These are phyloP conservation scores for Axea sp. DNA, from an alignment of 2,888 invertebrate species.

Conservation along the genomic window DNA sequence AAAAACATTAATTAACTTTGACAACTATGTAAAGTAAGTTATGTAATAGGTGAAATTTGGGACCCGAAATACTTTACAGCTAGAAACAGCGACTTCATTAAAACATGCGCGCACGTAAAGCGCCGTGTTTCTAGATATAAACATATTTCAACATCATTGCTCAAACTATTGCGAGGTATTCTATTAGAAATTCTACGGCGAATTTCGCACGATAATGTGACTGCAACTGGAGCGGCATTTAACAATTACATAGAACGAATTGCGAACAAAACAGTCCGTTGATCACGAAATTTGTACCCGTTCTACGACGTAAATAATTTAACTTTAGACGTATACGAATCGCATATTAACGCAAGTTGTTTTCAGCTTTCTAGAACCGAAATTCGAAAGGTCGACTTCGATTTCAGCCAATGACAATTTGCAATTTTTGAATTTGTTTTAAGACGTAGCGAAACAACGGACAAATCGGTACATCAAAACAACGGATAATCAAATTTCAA, in stretches of 20 bases:
- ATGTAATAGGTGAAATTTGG: constrained; percentile 50
- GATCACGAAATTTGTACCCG: constrained; percentile 40
- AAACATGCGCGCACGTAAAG: constrained; percentile 2
- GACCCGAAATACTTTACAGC: constrained; percentile 51
- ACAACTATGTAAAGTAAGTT: constrained; percentile 46
- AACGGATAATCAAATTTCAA: constrained; percentile 18
- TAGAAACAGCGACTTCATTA: constrained; percentile 29
- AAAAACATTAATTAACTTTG: constrained; percentile 32
- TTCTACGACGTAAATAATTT: constrained; percentile 15
- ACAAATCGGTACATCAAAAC: constrained; percentile 1
- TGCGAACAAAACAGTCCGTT: constrained; percentile 17
- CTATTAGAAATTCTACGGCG: constrained; percentile 42
- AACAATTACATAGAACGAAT: constrained; percentile 27
- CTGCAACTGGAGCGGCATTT: constrained; percentile 29
- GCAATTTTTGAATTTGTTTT: constrained; percentile 38
- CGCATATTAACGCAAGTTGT: constrained; percentile 11
- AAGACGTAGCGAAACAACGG: background rate
- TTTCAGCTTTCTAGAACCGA: constrained; percentile 30
- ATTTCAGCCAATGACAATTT: constrained; percentile 4
- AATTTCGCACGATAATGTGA: constrained; percentile 34
- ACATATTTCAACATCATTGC: constrained; percentile 56
- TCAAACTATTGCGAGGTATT: constrained; percentile 56
- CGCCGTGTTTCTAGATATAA: constrained; percentile 32
- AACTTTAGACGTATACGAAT: constrained; percentile 16
- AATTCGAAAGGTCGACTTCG: constrained; percentile 8